Evolutionary conservation across 2,888 invertebrate genomes (phyloP).

Genomic region (Ectemnius lituratus): DNA sequence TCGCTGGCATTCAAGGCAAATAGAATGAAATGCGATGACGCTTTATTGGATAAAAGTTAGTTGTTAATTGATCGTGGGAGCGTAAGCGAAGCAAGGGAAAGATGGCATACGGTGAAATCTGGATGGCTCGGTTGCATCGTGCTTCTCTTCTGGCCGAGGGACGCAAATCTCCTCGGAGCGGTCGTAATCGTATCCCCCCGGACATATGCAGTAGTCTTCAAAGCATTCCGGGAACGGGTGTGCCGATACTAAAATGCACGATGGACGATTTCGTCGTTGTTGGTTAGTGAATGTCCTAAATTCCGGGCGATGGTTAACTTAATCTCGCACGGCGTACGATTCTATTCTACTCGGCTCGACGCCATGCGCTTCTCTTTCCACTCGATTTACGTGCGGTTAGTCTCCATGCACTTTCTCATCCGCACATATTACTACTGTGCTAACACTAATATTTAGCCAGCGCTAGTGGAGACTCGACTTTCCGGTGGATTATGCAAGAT

Average conservation of each 20-base stretch:
- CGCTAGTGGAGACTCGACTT: too few relatives aligned
- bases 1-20: not conserved
- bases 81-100: conserved; percentile 57
- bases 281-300: conserved; percentile 39
- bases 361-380: conserved; percentile 6
- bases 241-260: conserved; percentile 72
- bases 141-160: conserved; percentile 70
- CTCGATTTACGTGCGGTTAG: conserved; percentile 47
- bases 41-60: conserved; percentile 1
- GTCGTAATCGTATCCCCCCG: conserved; percentile 76
- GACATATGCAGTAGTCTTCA: conserved; percentile 78
- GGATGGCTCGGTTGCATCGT: conserved; percentile 77
- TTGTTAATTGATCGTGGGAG: conserved; percentile 36
- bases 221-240: conserved; percentile 77
- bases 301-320: conserved; percentile 14
- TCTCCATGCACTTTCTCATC: conserved; percentile 11
- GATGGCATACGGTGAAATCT: conserved; percentile 74
- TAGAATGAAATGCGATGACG: not conserved
- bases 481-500: too few relatives aligned
- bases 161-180: conserved; percentile 72
- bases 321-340: not conserved
- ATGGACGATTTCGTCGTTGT: conserved; percentile 49
- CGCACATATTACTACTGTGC: not conserved
- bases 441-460: too few relatives aligned
- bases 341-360: not conserved